Evolutionary conservation across 1,140 invertebrate genomes (phyloP).

Genomic region (Aphis craccivora): DNA sequence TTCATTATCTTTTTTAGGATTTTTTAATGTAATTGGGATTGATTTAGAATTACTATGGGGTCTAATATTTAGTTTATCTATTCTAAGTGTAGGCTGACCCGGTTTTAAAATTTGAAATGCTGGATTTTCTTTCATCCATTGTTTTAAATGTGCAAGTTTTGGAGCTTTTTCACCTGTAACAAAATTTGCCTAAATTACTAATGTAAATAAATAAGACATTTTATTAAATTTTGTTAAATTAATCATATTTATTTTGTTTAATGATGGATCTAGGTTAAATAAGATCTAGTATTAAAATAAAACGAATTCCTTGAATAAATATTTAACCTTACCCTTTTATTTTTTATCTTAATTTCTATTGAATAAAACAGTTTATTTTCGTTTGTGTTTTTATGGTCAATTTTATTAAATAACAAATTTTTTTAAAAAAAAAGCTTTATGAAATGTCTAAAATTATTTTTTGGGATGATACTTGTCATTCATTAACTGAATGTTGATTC

Average conservation of each 20-base stretch:
- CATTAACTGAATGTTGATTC: not conserved
- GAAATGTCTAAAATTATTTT: too few relatives aligned
- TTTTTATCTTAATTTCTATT: not conserved
- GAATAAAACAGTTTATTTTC: not conserved
- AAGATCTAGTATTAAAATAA: not conserved
- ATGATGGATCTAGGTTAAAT: not conserved
- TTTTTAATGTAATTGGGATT: not conserved
- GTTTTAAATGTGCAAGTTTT: conserved; percentile 76
- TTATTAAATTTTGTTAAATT: too few relatives aligned
- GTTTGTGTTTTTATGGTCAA: not conserved
- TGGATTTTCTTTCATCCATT: conserved; percentile 86
- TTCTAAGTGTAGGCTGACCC: conserved; percentile 22
- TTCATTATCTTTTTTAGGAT: conserved; percentile 17
- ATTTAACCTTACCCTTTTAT: not conserved
- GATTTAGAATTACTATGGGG: conserved; percentile 8
- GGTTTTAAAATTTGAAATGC: conserved; percentile 71
- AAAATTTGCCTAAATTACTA: not conserved
- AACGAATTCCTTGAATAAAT: not conserved
- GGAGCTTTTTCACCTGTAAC: conserved; percentile 77
- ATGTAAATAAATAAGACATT: too few relatives aligned
- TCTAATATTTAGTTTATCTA: conserved; percentile 10
- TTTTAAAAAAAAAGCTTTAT: not conserved
- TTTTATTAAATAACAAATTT: not conserved
- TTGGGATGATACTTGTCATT: not conserved
- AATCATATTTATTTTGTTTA: not conserved